Evolutionary conservation across 2,888 invertebrate species (phyloP), one percentile per base, ranked within the genome.

Genomic region (Agonopterix arenella): DNA sequence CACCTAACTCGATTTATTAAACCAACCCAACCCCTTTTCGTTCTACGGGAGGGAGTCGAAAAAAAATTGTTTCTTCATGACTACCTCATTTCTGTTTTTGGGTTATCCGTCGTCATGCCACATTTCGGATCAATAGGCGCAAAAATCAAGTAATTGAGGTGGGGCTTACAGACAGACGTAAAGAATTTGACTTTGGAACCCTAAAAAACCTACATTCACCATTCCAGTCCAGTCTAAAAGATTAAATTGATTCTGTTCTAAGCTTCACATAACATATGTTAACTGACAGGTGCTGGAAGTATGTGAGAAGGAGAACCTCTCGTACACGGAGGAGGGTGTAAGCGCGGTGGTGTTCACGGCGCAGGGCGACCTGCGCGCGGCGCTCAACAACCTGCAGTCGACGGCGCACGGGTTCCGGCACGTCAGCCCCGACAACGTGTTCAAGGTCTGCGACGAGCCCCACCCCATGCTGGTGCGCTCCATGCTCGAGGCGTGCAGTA

Each of bases 401-500:
- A 98, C 90, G 92, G 94, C 94, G 47, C 97, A 98, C 63, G 84
- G 84, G 56, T 98, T 97, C 83, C 95, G 94, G 1, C 93, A 94
- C 67, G 95, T 99, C n/a, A 96, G 94, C 59, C 93, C 96, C 47
- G 95, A 95, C 60, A 97, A 98, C 89, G 99, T 99, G 13, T 99
- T 98, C 77, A 98, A 98, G 51, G 98, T 99, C 8, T 99, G 99
- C 77, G 99, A 99, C 80, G 99, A 99, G 81, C 99, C 99, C 0
- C 99, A 99, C 88, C 99, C 99, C 0, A 91, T 98, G 75, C 84
- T 98, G 2, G 94, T 99, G 46, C 95, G 96, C 77, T 93, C 94
- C 66, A 98, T 99, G 98, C 85, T 99, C 46, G 92, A 94, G 57
- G 91, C 93, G 62, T 99, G 99, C 80, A 84, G 92, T 0, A 86